Evolutionary conservation across 92 coral and sea anemone species (phyloP), one percentile per base, ranked within the genome.

Genomic region (Parazoanthus swiftii): DNA sequence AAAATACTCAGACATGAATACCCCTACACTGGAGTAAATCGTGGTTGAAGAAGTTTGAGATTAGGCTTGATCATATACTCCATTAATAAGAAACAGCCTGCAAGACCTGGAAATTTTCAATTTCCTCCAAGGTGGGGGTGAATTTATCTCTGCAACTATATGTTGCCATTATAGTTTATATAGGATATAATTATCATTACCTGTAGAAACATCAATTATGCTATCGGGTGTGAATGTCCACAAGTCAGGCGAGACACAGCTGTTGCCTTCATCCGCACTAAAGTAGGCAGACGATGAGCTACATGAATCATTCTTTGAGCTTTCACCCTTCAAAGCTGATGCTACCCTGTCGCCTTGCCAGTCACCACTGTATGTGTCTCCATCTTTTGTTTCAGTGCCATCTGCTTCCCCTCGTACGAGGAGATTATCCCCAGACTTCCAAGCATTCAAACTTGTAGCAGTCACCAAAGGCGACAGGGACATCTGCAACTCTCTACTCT

Each of bases 221-320:
- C 98, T 97, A 74, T 97, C 99, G 9, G 99, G 99, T 6, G 97
- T 95, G 84, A 97, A 97, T 68, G 79, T 92, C 98, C 98, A 97
- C 86, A 96, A 74, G 80, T 97, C 99, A 2, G 88, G 94, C 0
- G 90, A 80, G 5, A 73, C 71, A 18, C 56, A 93, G 33, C 74
- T 76, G 44, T 74, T 77, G 48, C 89, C 50, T 66, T 90, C 89
- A 38, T 90, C 94, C 81, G 87, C 77, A 71, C 92, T 90, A 68
- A 83, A 90, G 72, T 88, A 90, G 10, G 92, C 94, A 0, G 94
- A 92, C 0, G 94, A 88, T 2, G 92, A 92, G 59, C 93, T 92
- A 70, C 90, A 93, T 8, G 94, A 91, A 72, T 87, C 90, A 42
- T 88, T 81, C 74, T 86, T 90, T 6, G 59, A 46, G 63, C 38